phyloP scores from a whole-genome alignment of 2,888 invertebrate species.

The Diadromus collaris region DNA sequence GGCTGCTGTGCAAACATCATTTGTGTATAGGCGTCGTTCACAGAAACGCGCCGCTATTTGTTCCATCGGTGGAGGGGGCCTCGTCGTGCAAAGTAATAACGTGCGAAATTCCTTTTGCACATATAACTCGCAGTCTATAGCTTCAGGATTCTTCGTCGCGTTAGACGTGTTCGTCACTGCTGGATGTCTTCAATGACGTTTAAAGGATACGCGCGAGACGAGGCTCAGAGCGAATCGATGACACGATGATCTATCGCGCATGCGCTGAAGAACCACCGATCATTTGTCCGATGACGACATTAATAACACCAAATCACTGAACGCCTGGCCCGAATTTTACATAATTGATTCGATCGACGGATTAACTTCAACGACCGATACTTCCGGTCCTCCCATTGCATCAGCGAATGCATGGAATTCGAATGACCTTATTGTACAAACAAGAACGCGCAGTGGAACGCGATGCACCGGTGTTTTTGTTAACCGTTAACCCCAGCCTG shows the following conservation, averaged over 20 bases:
- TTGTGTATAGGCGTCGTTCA: slow-evolving; percentile 52
- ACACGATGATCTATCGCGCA: neutral
- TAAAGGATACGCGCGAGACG: neutral
- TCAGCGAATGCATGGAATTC: neutral
- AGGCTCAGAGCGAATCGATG: neutral
- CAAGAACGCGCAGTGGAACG: neutral
- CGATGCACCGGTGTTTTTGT: slow-evolving; percentile 11
- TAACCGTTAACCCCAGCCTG: neutral
- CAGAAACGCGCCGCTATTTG: slow-evolving; percentile 57
- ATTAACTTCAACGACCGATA: neutral
- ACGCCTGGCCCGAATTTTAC: neutral
- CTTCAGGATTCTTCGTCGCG: slow-evolving; percentile 19
- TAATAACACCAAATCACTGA: neutral
- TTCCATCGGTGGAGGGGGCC: slow-evolving; percentile 46
- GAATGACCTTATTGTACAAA: neutral
- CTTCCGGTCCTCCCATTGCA: neutral
- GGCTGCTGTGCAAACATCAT: slow-evolving; percentile 55
- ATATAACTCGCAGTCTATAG: slow-evolving; percentile 25
- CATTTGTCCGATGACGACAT: neutral
- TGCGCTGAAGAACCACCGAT: neutral
- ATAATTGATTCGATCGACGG: slow-evolving; percentile 1
- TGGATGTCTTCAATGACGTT: slow-evolving; percentile 15
- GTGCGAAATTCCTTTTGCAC: slow-evolving; percentile 61
- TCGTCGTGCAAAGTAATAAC: slow-evolving; percentile 55
- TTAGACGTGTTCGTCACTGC: slow-evolving; percentile 10